Evolutionary conservation across 2,888 invertebrate species (phyloP), one percentile per base, ranked within the genome.

Genomic region (Hyposoter didymator): DNA sequence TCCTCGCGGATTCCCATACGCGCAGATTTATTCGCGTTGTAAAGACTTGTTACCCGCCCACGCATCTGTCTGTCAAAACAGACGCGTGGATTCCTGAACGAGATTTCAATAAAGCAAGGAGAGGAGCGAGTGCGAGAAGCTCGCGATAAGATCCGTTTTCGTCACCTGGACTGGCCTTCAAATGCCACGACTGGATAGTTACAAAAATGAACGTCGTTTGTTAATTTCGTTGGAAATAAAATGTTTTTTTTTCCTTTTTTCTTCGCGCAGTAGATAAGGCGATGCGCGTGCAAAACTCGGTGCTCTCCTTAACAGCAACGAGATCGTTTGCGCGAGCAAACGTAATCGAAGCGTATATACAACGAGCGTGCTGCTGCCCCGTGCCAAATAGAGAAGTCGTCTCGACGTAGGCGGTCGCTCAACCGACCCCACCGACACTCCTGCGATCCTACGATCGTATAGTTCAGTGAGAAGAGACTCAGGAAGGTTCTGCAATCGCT

Each of bases 321-420:
- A 89, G 91, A 91, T 90, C 90, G 89, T 87, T 90, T 39, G 39
- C 90, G 90, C 89, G 90, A 91, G 90, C 90, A 90, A 90, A 90
- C 88, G 90, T 90, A 91, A 92, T 91, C 90, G 91, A 90, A 91
- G 88, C 82, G 88, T 87, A 89, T 87, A 89, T 39, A 39, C 88
- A 88, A 87, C 84, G 86, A 83, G 85, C 39, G 39, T 78, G 87
- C 86, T 88, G 89, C 87, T 88, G 87, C 70, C 69, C 84, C 88
- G 88, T 88, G 90, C 92, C 92, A 92, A 92, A 92, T 92, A 92
- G 89, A 92, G 91, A 91, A 89, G 90, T 87, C 84, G 90, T 91
- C 89, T 90, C 90, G 87, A 90, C 92, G 92, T 92, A 92, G 92
- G 92, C 91, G 92, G 91, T 91, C 91, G 85, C 86, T 84, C 74